phyloP scores from a whole-genome alignment of 2,113 vertebrate genomes.

The Myotis davidii region DNA sequence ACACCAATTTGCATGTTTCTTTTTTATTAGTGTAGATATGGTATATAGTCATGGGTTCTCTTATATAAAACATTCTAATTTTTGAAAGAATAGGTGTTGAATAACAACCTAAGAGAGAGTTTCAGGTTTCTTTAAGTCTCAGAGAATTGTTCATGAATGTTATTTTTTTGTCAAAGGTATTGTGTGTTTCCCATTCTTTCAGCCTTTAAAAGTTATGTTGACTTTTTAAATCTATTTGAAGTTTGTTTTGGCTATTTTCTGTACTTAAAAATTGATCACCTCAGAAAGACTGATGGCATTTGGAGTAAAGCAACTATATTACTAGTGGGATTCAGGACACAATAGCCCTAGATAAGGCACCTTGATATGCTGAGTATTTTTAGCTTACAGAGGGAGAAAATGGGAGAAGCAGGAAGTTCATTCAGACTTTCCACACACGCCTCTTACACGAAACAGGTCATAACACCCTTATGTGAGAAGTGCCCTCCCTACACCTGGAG shows the following conservation, averaged over 20 bases:
- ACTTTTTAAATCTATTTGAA: neutral
- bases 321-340: neutral
- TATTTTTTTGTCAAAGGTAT: neutral
- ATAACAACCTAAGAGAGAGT: neutral
- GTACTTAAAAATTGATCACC: neutral
- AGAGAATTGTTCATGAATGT: neutral
- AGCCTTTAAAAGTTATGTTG: neutral
- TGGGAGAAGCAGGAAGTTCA: neutral
- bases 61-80: neutral
- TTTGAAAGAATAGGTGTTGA: neutral
- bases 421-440: neutral
- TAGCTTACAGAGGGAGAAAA: neutral
- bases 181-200: neutral
- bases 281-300: neutral
- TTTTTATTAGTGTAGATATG: too few relatives aligned
- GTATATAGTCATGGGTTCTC: neutral
- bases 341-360: neutral
- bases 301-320: neutral
- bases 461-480: neutral
- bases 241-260: neutral
- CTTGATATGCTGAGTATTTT: neutral
- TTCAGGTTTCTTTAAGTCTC: neutral
- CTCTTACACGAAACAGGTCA: neutral
- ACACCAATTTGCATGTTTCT: too few relatives aligned
- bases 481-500: neutral